phyloP scores from a whole-genome alignment of 2,888 invertebrate genomes.

The Phlogophora meticulosa region DNA sequence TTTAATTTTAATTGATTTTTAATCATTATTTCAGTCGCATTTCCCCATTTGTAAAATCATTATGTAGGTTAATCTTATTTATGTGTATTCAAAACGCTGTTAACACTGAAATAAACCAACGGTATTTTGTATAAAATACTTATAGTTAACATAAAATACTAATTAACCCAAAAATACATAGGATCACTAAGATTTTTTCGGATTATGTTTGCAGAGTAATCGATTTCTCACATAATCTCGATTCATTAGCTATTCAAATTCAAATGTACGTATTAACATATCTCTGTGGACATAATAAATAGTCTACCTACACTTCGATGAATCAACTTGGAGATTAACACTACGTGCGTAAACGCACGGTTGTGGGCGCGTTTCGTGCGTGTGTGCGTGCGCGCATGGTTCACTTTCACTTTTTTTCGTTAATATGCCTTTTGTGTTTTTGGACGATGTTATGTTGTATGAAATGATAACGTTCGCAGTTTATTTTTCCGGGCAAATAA shows the following conservation, averaged over 20 bases:
- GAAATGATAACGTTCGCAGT: constrained; percentile 44
- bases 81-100: neutral
- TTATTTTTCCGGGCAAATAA: constrained; percentile 5
- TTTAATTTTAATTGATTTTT: neutral
- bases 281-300: constrained; percentile 65
- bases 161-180: neutral
- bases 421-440: constrained; percentile 89
- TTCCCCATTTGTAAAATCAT: neutral
- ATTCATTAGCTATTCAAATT: constrained; percentile 63
- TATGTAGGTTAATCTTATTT: neutral
- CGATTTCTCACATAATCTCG: constrained; percentile 60
- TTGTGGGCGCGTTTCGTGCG: constrained; percentile 70
- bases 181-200: constrained; percentile 41
- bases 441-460: constrained; percentile 81
- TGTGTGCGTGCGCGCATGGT: constrained; percentile 65
- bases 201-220: constrained; percentile 45
- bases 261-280: constrained; percentile 64
- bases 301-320: constrained; percentile 65
- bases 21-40: neutral
- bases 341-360: constrained; percentile 63
- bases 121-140: neutral
- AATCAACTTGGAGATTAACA: constrained; percentile 66
- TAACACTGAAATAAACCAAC: neutral
- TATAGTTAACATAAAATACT: neutral
- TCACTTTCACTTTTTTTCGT: constrained; percentile 89